phyloP scores from a whole-genome alignment of 2,797 vertebrate species.

The Zenarchopterus dispar region DNA sequence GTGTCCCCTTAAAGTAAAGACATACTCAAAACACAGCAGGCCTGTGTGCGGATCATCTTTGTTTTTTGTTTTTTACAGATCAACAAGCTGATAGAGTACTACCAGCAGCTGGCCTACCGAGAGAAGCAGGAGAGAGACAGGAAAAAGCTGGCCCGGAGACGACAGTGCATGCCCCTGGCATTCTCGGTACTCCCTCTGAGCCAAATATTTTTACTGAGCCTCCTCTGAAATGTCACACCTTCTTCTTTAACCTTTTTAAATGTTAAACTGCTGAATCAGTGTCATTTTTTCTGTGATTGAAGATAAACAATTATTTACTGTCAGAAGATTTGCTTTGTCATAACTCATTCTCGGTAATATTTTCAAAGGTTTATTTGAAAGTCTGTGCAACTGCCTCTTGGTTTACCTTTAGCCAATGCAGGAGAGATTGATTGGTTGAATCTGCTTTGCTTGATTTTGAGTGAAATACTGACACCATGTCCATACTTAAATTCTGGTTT shows the following conservation, averaged over 20 bases:
- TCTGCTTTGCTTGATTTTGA: constrained; percentile 8
- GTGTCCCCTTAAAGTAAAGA: no score
- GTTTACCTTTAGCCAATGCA: not conserved
- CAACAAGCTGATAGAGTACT: constrained; percentile 97
- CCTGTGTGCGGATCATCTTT: not conserved
- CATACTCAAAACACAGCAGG: no score
- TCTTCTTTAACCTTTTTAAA: constrained; percentile 16
- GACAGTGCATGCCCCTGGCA: constrained; percentile 95
- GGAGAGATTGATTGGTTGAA: not conserved
- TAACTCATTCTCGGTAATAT: not conserved
- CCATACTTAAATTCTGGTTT: not conserved
- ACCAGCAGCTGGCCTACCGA: constrained; percentile 96
- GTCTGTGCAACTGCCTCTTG: no score
- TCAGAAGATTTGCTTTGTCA: constrained; percentile 1
- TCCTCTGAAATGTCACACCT: constrained; percentile 10
- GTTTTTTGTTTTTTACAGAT: constrained; percentile 80
- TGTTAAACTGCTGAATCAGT: not conserved
- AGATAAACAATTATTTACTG: not conserved
- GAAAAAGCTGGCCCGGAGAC: constrained; percentile 94
- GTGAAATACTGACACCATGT: constrained; percentile 7
- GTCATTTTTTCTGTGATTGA: not conserved
- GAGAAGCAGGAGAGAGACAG: constrained; percentile 97
- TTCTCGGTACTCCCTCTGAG: constrained; percentile 90
- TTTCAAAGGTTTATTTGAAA: no score
- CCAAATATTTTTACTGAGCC: constrained; percentile 1